A percentile compares a stretch with the other conserved stretches of the same genome.
These are phyloP conservation scores for Phrynocephalus vlangalii DNA, from an alignment of 2,797 vertebrate species.

Conservation along the genomic window DNA sequence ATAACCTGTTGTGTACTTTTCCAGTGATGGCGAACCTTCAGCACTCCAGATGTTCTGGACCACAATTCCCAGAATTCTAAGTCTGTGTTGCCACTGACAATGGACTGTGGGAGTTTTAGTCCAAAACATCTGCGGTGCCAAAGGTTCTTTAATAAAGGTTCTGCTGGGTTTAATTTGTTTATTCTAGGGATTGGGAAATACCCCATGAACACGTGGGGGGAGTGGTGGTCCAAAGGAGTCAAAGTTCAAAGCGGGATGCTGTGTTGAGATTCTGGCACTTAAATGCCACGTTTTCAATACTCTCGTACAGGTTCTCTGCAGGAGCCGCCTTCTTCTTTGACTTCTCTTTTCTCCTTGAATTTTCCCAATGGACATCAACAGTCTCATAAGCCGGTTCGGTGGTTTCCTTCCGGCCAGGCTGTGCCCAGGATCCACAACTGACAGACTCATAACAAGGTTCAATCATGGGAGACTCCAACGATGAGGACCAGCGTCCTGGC, in stretches of 20 bases:
- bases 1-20: no score
- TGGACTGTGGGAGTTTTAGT: no score
- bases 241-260: background rate
- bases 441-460: conserved; percentile 32
- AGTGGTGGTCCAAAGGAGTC: background rate
- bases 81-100: no score
- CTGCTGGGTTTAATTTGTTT: background rate
- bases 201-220: background rate
- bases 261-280: background rate
- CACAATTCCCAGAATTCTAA: no score
- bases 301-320: conserved; percentile 29
- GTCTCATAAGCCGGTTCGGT: conserved; percentile 27
- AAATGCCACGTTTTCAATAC: background rate
- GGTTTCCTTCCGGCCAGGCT: background rate
- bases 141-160: no score
- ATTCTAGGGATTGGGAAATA: background rate
- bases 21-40: no score
- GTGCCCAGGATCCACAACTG: background rate
- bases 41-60: no score
- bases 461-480: accelerated
- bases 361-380: background rate
- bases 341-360: background rate
- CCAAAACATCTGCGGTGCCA: no score
- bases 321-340: background rate
- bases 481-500: background rate